Evolutionary conservation across 1,140 invertebrate species (phyloP).

Genomic region (Drosophila tristis): DNA sequence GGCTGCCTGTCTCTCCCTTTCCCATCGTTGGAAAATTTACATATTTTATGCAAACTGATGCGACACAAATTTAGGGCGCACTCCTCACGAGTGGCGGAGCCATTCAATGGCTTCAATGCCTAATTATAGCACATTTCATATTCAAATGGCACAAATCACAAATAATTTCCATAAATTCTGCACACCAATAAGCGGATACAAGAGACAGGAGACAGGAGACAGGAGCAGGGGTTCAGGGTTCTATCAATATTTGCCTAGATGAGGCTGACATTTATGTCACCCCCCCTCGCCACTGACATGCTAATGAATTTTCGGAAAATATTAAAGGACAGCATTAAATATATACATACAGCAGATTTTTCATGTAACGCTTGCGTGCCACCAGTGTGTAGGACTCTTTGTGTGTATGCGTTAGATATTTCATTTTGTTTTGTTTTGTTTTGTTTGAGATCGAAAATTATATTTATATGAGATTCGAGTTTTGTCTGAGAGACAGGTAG

Average conservation of each 20-base stretch:
- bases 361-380: conserved; percentile 85
- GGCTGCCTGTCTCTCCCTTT: too few relatives aligned
- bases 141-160: conserved; percentile 48
- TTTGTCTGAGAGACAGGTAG: conserved; percentile 48
- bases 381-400: conserved; percentile 86
- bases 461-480: conserved; percentile 18
- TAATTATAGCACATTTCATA: conserved; percentile 66
- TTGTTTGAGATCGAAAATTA: background rate
- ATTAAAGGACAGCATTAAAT: background rate
- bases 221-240: background rate
- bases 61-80: conserved; percentile 20
- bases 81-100: conserved; percentile 39
- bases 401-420: conserved; percentile 85
- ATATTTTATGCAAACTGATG: conserved; percentile 59
- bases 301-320: conserved; percentile 18
- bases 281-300: background rate
- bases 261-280: conserved; percentile 30
- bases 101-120: conserved; percentile 39
- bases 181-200: conserved; percentile 34
- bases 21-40: conserved; percentile 42
- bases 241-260: conserved; percentile 48
- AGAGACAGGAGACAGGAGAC: background rate
- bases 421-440: conserved; percentile 82
- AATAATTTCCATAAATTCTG: conserved; percentile 78
- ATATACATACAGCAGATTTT: conserved; percentile 85